Conservation (phyloP, 1,140 invertebrate species). For the Augochlora pura region DNA sequence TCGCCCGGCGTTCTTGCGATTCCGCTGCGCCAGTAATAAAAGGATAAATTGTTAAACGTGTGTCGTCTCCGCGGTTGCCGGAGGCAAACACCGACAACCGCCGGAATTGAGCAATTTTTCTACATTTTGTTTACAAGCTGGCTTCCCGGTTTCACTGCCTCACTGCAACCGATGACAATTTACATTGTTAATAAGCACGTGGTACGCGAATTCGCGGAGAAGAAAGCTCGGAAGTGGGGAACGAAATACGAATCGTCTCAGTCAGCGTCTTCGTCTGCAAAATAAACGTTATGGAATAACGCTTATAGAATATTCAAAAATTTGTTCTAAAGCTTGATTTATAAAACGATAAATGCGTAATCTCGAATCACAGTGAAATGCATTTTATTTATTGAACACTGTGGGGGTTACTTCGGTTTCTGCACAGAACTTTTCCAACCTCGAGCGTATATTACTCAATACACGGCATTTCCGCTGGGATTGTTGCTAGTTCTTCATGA, state of each 20-base stretch:
- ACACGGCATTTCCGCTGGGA: too few species aligned
- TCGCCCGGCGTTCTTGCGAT: too few species aligned
- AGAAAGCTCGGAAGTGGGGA: background rate
- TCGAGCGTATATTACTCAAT: too few species aligned
- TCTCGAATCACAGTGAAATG: too few species aligned
- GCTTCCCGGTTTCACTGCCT: conserved; percentile 25
- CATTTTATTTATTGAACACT: too few species aligned
- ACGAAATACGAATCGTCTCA: background rate
- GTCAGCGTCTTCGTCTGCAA: background rate
- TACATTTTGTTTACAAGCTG: conserved; percentile 59
- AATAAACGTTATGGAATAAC: background rate
- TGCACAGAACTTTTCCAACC: too few species aligned
- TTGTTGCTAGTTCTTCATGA: too few species aligned
- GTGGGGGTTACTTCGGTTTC: too few species aligned
- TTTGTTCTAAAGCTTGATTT: too few species aligned
- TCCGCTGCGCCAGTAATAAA: conserved; percentile 6
- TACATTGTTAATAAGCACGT: conserved; percentile 58
- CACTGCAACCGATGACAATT: conserved; percentile 19
- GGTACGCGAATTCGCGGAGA: background rate
- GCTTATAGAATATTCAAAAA: too few species aligned
- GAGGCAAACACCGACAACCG: conserved; percentile 49
- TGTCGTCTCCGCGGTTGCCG: conserved; percentile 2
- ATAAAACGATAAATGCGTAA: too few species aligned
- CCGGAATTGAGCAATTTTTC: conserved; percentile 67
- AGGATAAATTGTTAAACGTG: conserved; percentile 61